A percentile compares a stretch with the other conserved stretches of the same genome.
phyloP scores from a whole-genome alignment of 2,113 vertebrate genomes.

The Toxostoma redivivum region DNA sequence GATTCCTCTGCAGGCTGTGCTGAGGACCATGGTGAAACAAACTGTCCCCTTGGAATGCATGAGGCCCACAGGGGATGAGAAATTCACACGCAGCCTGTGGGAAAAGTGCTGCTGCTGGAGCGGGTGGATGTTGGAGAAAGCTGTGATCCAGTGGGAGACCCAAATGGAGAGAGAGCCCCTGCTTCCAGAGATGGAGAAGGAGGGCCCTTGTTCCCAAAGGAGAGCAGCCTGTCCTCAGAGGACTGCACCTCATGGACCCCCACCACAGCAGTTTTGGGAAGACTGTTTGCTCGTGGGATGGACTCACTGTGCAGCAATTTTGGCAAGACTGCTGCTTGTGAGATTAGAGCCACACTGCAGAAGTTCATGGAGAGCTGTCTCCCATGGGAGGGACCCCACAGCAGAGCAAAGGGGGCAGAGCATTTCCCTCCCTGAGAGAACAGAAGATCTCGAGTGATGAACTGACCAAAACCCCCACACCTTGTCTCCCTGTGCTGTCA shows the following conservation, averaged over 20 bases:
- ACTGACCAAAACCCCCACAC: not conserved
- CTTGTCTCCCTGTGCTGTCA: not conserved
- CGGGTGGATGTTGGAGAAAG: no score
- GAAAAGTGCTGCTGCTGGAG: not conserved
- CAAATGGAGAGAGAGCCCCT: no score
- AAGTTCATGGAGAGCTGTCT: no score
- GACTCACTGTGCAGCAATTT: no score
- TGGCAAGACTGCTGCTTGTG: no score
- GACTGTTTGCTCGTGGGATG: not conserved
- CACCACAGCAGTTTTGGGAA: not conserved
- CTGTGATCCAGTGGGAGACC: no score
- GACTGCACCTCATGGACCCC: no score
- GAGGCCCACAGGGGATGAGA: not conserved
- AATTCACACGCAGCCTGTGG: not conserved
- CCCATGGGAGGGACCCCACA: rapidly evolving
- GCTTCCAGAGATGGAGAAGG: no score
- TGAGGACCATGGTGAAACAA: not conserved
- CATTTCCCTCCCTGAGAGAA: not conserved
- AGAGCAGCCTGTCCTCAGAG: no score
- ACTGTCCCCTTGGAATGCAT: no score
- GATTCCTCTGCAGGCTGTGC: not conserved
- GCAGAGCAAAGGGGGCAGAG: not conserved
- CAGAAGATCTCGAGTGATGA: not conserved
- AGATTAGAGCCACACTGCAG: no score
- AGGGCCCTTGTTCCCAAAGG: no score